Evolutionary conservation across 2,113 vertebrate species (phyloP).

Genomic region (Stigmatopora nigra): DNA sequence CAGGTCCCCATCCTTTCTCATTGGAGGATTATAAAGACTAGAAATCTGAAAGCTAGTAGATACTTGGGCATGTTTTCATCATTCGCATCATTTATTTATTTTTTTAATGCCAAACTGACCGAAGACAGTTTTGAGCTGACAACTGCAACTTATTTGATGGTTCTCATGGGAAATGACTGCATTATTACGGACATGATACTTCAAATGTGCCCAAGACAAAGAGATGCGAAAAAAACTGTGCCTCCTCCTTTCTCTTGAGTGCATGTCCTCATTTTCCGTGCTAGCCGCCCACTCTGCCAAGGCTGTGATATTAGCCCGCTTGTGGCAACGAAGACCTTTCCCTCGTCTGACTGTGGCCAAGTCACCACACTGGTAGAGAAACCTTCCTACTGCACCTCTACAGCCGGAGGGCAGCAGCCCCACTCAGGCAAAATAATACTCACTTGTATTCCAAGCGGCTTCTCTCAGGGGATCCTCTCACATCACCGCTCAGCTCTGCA

Average conservation of each 20-base stretch:
- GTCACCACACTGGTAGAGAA: slow-evolving; percentile 36
- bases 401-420: slow-evolving; percentile 43
- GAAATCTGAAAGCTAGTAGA: too few relatives aligned
- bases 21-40: too few relatives aligned
- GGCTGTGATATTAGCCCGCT: slow-evolving; percentile 40
- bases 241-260: slow-evolving; percentile 17
- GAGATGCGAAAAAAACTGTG: slow-evolving; percentile 16
- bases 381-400: slow-evolving; percentile 50
- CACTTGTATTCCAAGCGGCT: slow-evolving; percentile 34
- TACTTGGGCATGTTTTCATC: too few relatives aligned
- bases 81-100: too few relatives aligned
- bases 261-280: slow-evolving; percentile 37
- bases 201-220: neutral
- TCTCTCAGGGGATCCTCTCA: slow-evolving; percentile 40
- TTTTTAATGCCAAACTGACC: too few relatives aligned
- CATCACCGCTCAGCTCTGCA: slow-evolving; percentile 24
- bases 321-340: slow-evolving; percentile 44
- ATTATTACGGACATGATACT: slow-evolving; percentile 29
- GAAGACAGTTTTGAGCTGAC: too few relatives aligned
- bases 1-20: too few relatives aligned
- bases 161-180: neutral
- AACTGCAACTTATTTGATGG: too few relatives aligned
- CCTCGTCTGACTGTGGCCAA: slow-evolving; percentile 48
- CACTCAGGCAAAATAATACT: slow-evolving; percentile 35
- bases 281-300: slow-evolving; percentile 36